Evolutionary conservation across 2,113 vertebrate genomes (phyloP).

Genomic region (Notechis scutatus): DNA sequence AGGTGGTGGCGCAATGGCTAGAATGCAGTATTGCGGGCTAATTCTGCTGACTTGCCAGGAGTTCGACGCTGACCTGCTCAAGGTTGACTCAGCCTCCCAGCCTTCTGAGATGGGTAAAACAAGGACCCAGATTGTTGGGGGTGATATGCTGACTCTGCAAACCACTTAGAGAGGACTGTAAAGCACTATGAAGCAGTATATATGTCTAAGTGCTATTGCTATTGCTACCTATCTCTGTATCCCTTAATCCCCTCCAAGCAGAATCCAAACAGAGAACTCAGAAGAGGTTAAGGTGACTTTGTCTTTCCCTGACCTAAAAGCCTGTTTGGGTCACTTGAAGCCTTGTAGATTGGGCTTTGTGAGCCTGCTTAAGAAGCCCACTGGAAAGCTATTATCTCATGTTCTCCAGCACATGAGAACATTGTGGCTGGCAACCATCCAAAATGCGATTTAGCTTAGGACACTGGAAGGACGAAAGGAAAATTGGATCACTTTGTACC

Average conservation of each 20-base stretch:
- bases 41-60: background rate
- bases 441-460: background rate
- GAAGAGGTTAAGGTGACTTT: background rate
- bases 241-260: background rate
- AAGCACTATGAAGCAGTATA: background rate
- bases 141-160: background rate
- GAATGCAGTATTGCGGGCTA: background rate
- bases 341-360: background rate
- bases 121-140: background rate
- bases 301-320: background rate
- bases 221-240: background rate
- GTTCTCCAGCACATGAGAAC: background rate
- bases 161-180: background rate
- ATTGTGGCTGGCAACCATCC: background rate
- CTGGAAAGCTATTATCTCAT: background rate
- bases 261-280: background rate
- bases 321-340: background rate
- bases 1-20: background rate
- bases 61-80: background rate
- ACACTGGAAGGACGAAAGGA: background rate
- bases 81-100: background rate
- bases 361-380: background rate
- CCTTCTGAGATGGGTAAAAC: background rate
- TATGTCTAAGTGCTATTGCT: background rate
- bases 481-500: background rate